A percentile compares a stretch with the other conserved stretches of the same genome.
phyloP scores from a whole-genome alignment of 2,113 vertebrate genomes.

The Sinosuthora webbiana region DNA sequence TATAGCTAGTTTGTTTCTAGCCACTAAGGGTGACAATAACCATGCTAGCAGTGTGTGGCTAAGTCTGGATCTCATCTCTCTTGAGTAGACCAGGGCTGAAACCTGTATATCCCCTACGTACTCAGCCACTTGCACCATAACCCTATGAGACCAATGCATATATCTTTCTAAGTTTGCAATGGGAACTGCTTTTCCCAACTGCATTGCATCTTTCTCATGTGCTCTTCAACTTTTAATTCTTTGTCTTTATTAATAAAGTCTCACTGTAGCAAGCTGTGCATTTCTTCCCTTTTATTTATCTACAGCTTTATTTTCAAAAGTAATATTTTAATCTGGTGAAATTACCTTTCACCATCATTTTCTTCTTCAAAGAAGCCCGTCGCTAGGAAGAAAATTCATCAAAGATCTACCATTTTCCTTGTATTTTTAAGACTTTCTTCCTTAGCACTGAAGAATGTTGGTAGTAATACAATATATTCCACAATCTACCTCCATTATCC shows the following conservation, averaged over 20 bases:
- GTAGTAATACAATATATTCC: not conserved
- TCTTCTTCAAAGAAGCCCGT: not conserved
- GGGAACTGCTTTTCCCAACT: not conserved
- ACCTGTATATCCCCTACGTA: not conserved
- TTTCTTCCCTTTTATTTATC: not conserved
- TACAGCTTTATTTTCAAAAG: not conserved
- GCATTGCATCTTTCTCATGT: not conserved
- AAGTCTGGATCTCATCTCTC: not conserved
- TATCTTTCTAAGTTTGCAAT: not conserved
- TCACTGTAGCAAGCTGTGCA: not conserved
- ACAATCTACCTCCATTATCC: not conserved
- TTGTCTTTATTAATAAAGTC: not conserved
- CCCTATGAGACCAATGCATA: not conserved
- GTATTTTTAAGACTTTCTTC: not conserved
- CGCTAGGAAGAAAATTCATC: not conserved
- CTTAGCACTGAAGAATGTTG: not conserved
- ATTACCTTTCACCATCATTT: not conserved
- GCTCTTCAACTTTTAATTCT: not conserved
- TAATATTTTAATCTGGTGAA: not conserved
- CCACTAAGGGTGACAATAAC: not conserved
- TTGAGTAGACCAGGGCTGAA: not conserved
- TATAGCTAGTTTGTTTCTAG: not conserved
- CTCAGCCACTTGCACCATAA: not conserved
- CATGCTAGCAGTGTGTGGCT: not conserved
- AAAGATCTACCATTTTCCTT: not conserved